Evolutionary conservation across 37 sponge, comb jelly and placozoan genomes (phyloP).

Genomic region (Beroe ovata): DNA sequence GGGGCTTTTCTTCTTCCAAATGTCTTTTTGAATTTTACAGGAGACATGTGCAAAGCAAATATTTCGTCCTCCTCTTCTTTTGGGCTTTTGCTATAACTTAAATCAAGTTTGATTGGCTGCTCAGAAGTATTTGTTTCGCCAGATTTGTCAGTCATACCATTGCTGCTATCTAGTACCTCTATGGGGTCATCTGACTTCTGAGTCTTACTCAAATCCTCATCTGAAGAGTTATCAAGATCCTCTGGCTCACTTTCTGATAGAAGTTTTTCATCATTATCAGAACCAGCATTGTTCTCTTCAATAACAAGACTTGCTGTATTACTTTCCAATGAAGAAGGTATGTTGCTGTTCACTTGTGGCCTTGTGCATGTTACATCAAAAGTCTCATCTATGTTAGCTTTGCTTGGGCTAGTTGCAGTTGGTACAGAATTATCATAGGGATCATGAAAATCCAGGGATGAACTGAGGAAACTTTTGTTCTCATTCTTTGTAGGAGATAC

Average conservation of each 20-base stretch:
- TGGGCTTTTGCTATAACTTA: background rate
- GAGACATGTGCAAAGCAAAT: background rate
- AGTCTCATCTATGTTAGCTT: conserved; percentile 18
- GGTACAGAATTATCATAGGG: conserved; percentile 16
- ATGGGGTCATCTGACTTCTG: background rate
- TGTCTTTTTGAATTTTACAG: conserved; percentile 8
- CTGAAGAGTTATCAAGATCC: background rate
- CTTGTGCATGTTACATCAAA: background rate
- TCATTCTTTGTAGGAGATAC: background rate
- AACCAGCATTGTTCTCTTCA: background rate
- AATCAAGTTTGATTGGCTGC: background rate
- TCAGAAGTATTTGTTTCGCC: background rate
- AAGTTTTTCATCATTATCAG: background rate
- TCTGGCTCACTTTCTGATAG: background rate
- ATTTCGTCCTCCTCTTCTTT: background rate
- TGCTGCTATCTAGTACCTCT: background rate
- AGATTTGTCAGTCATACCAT: background rate
- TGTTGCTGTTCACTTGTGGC: background rate
- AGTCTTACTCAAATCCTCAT: background rate
- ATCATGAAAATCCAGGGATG: conserved; percentile 40
- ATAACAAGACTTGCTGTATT: background rate
- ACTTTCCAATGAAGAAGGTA: conserved; percentile 12
- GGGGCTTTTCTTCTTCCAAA: conserved; percentile 26
- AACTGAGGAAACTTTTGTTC: background rate
- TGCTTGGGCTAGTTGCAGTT: conserved; percentile 25